These are phyloP conservation scores for Gymnothorax reevesii DNA, from an alignment of 2,797 vertebrate genomes.

Conservation along the genomic window DNA sequence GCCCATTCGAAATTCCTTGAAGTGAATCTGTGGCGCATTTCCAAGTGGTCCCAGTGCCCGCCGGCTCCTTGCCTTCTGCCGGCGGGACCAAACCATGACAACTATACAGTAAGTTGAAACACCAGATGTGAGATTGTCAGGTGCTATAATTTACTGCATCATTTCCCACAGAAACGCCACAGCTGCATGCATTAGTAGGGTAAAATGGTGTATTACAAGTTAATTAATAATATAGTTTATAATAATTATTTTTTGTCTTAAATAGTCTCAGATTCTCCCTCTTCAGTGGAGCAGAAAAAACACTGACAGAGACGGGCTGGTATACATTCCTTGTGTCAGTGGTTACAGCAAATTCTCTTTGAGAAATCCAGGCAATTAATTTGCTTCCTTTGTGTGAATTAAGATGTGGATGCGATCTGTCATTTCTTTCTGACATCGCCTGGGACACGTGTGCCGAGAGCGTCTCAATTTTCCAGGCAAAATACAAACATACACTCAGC, in stretches of 20 bases:
- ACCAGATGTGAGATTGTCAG: too few species aligned
- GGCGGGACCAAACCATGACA: too few species aligned
- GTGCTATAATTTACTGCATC: background rate
- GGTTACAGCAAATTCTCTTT: conserved; percentile 51
- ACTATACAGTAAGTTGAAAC: too few species aligned
- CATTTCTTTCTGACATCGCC: background rate
- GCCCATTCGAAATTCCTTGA: too few species aligned
- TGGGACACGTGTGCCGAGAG: background rate
- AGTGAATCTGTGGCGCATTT: too few species aligned
- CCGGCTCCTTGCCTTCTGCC: too few species aligned
- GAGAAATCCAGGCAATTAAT: conserved; percentile 45
- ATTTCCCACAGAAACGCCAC: background rate
- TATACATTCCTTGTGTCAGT: background rate
- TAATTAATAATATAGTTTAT: background rate
- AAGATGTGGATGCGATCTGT: conserved; percentile 35
- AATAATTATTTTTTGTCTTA: background rate
- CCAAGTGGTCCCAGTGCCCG: too few species aligned
- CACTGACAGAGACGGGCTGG: background rate
- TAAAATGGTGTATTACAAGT: background rate
- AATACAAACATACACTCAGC: conserved; percentile 59
- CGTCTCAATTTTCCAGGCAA: conserved; percentile 41
- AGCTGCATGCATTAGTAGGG: background rate
- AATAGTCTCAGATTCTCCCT: background rate
- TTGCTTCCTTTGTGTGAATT: conserved; percentile 21
- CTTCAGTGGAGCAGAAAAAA: background rate